Evolutionary conservation across 2,888 invertebrate genomes (phyloP), one percentile per base, ranked within the genome.

Genomic region (Sisyra terminalis): DNA sequence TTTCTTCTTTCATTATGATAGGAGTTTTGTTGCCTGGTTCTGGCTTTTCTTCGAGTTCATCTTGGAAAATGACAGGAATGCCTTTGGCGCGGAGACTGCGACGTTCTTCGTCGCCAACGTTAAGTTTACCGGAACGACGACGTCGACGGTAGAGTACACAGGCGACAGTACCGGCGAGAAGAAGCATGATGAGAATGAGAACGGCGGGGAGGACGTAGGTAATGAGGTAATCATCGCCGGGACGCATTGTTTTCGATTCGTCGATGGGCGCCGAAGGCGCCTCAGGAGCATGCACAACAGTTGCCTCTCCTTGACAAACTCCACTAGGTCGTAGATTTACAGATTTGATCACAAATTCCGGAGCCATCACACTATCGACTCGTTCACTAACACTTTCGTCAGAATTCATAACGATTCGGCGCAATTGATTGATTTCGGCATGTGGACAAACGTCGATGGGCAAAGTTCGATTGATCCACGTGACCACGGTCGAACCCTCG

Each of bases 21-120:
- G 94, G 94, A 48, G 86, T 82, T 65, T 92, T 88, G 57, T 88
- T 87, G 17, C 81, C 83, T 14, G 86, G 80, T 59, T 86, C 86
- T 0, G 85, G 87, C 53, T 90, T 83, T 55, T 93, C 93, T 52
- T 94, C 93, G 35, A 96, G 69, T 60, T 97, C 97, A 60, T 97
- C 94, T 62, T 88, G 87, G 65, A 96, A 94, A 56, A 97, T 96
- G 31, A 96, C 92, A 1, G 97, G 96, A 53, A 93, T 90, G 40
- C 71, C 71, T 59, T 84, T 85, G 52, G 82, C 83, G 39, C 85
- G 75, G 66, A 86, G 84, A 48, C 81, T 81, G 57, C 82, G 80
- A 13, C 85, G 70, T 51, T 86, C 86, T 54, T 87, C 86, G 54
- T 86, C 83, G 55, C 78, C 78, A 46, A 82, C 67, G 53, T 78